Evolutionary conservation across 2,113 vertebrate species (phyloP).

Genomic region (Capricornis sumatraensis): DNA sequence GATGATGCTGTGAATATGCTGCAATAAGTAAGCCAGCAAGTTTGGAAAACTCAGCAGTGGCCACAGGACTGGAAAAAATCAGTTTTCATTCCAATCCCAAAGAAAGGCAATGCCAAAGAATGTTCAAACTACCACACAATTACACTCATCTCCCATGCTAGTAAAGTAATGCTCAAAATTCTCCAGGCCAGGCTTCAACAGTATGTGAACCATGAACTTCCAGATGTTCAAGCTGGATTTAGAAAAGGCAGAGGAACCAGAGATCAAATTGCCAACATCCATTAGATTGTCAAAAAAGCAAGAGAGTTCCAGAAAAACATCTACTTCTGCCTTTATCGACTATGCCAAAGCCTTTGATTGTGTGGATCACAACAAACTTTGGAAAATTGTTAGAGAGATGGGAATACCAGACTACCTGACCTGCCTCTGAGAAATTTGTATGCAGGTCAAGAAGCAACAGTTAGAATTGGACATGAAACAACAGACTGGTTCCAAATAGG

Average conservation of each 20-base stretch:
- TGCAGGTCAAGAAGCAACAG: background rate
- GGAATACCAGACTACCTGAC: background rate
- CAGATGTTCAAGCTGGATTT: background rate
- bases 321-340: background rate
- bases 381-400: background rate
- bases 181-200: background rate
- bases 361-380: background rate
- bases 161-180: background rate
- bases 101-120: background rate
- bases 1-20: background rate
- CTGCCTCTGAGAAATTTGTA: background rate
- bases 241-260: background rate
- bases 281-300: fast-evolving
- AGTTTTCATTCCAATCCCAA: background rate
- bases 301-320: background rate
- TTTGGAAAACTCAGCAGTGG: background rate
- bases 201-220: background rate
- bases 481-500: background rate
- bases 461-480: background rate
- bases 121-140: background rate
- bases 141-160: background rate
- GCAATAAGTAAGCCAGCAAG: background rate
- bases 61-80: background rate
- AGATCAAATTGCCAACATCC: background rate
- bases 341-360: background rate